Evolutionary conservation across 2,113 vertebrate species (phyloP), one percentile per base, ranked within the genome.

Genomic region (Sinocyclocheilus maitianheensis): DNA sequence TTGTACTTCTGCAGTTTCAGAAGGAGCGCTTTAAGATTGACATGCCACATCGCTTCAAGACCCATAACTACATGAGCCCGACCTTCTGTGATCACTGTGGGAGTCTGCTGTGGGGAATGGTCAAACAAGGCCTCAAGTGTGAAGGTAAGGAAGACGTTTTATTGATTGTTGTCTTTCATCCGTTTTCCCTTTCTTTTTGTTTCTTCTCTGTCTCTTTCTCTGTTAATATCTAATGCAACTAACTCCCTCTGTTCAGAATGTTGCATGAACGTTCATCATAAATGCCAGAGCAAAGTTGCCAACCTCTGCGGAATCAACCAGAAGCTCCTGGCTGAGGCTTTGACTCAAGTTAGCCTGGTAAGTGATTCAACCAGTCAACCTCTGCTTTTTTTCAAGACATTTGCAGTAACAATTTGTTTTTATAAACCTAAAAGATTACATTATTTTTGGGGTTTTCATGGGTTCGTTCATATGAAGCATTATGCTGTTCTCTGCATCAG

Each of bases 11-110:
- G 69, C 93, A 99, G 98, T 99, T 99, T 93, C 98, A 99, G 93
- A 99, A 99, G 94, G 98, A 99, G 91, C 95, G 98, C n/a, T 99
- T 99, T 93, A 97, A 99, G 88, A 99, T 99, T 1, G 98, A 99
- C 92, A 99, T 99, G 97, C 97, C 98, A 0, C 98, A 99, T 87
- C 96, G 98, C 84, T 99, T 99, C 93, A 97, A 96, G 90, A 96
- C 91, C 82, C 86, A 99, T 94, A 99, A 99, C 94, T 99, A 99
- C 93, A 99, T 98, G 97, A 99, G 98, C 92, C 98, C 98, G 3
- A 99, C 97, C 24, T 99, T 99, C 95, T 99, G 98, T 0, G 98
- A 99, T 93, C 98, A 99, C 93, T 99, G 98, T 0, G 98, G 98
- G 84, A 99, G 97, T 90, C 94, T 99, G 91, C 96, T 99, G 67